phyloP scores from a whole-genome alignment of 2,797 vertebrate genomes.

The Echeneis naucrates region DNA sequence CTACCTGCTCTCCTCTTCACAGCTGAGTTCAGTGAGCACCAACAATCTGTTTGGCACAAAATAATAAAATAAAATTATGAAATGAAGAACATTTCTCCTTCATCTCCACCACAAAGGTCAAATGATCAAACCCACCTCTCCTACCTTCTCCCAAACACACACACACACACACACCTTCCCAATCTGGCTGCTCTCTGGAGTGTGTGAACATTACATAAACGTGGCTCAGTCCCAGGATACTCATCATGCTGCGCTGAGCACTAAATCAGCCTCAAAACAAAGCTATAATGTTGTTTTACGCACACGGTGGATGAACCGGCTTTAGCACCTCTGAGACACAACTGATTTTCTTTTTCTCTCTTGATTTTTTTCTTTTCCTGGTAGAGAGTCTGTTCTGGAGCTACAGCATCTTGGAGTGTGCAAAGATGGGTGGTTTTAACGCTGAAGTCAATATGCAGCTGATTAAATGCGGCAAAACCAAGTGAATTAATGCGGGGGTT shows the following conservation, averaged over 20 bases:
- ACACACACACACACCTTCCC: neutral
- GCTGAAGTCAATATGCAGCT: neutral
- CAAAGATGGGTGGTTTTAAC: neutral
- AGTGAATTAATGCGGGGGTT: neutral
- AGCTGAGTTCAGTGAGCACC: neutral
- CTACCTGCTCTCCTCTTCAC: neutral
- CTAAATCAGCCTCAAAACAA: slow-evolving; percentile 37
- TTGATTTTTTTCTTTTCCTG: neutral
- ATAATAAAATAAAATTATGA: neutral
- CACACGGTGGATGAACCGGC: slow-evolving; percentile 1
- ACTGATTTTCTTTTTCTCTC: neutral
- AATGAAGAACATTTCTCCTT: neutral
- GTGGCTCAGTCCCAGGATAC: slow-evolving; percentile 19
- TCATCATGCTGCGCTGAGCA: slow-evolving; percentile 26
- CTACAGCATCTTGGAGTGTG: accelerated
- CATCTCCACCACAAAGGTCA: neutral
- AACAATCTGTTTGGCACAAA: neutral
- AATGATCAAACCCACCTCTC: slow-evolving; percentile 2
- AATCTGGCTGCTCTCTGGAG: slow-evolving; percentile 15
- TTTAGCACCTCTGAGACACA: neutral
- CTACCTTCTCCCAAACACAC: neutral
- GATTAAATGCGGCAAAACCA: neutral
- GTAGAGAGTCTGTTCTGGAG: neutral
- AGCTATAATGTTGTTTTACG: slow-evolving; percentile 18
- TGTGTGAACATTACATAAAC: neutral